phyloP scores from a whole-genome alignment of 2,113 vertebrate genomes.

The Pangasianodon gigas region DNA sequence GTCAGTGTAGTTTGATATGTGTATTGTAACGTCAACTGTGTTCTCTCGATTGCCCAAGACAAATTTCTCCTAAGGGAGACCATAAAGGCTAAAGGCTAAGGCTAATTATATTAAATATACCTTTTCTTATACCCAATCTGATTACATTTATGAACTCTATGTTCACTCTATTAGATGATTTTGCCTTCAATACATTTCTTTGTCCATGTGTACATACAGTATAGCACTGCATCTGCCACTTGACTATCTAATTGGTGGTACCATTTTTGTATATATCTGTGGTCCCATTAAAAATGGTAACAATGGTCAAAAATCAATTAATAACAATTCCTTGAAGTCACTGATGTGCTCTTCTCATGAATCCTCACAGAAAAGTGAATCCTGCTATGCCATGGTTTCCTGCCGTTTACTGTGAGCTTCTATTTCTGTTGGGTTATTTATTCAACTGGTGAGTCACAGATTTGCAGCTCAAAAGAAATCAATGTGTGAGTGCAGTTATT shows the following conservation, averaged over 20 bases:
- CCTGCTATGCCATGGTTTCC: not conserved
- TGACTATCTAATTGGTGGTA: not conserved
- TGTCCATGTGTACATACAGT: not conserved
- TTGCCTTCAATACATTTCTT: not conserved
- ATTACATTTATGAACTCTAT: not conserved
- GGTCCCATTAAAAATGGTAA: not conserved
- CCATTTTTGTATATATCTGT: not conserved
- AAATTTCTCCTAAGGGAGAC: no score
- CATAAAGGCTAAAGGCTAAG: no score
- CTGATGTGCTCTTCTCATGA: not conserved
- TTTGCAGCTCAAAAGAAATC: conserved; percentile 38
- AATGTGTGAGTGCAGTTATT: conserved; percentile 22
- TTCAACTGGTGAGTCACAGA: conserved; percentile 18
- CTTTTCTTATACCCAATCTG: not conserved
- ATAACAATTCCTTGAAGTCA: not conserved
- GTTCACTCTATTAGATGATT: not conserved
- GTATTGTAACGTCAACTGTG: no score
- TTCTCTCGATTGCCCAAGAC: no score
- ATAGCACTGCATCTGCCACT: not conserved
- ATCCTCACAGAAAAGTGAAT: not conserved
- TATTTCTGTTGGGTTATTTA: conserved; percentile 14
- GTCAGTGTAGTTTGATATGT: no score
- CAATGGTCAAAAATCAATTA: not conserved
- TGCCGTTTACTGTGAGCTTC: not conserved
- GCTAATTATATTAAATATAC: not conserved